Evolutionary conservation across 2,113 vertebrate species (phyloP).

Genomic region (Holacanthus passer): DNA sequence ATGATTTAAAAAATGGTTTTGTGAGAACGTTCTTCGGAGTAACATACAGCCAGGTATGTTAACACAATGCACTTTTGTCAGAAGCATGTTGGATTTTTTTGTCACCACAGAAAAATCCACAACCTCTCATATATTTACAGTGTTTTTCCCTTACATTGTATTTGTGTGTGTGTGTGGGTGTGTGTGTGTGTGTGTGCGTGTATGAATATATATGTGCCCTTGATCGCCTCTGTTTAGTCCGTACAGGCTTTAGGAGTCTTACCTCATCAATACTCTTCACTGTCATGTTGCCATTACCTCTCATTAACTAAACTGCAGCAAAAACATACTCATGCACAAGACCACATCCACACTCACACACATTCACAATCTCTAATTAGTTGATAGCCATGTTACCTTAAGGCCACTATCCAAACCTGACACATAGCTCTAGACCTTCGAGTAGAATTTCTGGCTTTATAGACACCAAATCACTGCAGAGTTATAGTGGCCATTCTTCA

Average conservation of each 20-base stretch:
- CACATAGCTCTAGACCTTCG: conserved; percentile 55
- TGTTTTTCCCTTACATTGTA: conserved; percentile 44
- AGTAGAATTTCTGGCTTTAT: conserved; percentile 44
- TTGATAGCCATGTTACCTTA: conserved; percentile 94
- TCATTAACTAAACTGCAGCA: conserved; percentile 40
- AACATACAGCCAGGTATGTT: conserved; percentile 56
- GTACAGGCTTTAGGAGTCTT: conserved; percentile 46
- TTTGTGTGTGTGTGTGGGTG: conserved; percentile 31
- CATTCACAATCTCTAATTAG: conserved; percentile 81
- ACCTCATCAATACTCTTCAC: conserved; percentile 28
- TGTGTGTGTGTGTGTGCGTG: conserved; percentile 29
- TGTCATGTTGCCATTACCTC: conserved; percentile 39
- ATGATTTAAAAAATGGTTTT: conserved; percentile 43
- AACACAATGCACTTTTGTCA: conserved; percentile 71
- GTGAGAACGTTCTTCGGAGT: conserved; percentile 51
- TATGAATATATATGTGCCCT: conserved; percentile 55
- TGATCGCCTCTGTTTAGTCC: conserved; percentile 46
- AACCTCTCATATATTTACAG: conserved; percentile 70
- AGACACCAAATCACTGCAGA: conserved; percentile 39
- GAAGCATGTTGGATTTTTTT: conserved; percentile 65
- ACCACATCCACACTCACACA: conserved; percentile 39
- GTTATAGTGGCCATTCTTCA: conserved; percentile 28
- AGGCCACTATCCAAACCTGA: conserved; percentile 91
- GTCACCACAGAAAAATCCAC: conserved; percentile 57
- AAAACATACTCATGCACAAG: conserved; percentile 33